Evolutionary conservation across 1,140 invertebrate species (phyloP).

Genomic region (Tribolium madens): DNA sequence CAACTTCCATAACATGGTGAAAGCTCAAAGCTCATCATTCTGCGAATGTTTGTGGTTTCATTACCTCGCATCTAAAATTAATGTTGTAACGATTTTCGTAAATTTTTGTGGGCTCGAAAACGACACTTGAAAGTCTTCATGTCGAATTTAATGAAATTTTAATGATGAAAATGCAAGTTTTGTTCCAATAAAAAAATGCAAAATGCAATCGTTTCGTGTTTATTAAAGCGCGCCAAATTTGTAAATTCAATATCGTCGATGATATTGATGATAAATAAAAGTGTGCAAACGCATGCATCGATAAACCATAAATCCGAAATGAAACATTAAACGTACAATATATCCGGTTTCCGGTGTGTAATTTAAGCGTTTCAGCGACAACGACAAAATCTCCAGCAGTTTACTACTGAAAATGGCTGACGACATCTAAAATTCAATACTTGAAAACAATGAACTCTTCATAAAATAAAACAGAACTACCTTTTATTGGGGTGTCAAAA

Average conservation of each 20-base stretch:
- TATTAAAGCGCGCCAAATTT: background rate
- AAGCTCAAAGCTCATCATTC: no score
- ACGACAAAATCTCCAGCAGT: constrained; percentile 27
- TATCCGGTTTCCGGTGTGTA: constrained; percentile 15
- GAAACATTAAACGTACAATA: constrained; percentile 30
- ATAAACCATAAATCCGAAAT: constrained; percentile 27
- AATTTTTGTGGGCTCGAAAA: no score
- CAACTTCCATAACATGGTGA: no score
- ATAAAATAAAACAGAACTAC: constrained; percentile 50
- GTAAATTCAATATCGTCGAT: constrained; percentile 1
- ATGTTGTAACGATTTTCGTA: no score
- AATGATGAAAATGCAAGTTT: background rate
- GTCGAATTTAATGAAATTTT: background rate
- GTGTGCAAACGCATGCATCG: constrained; percentile 5
- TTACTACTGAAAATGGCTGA: constrained; percentile 45
- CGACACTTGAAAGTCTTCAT: background rate
- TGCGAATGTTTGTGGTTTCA: no score
- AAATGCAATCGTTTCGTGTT: background rate
- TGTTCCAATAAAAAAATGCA: background rate
- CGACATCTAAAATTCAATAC: constrained; percentile 42
- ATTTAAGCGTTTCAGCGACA: constrained; percentile 7
- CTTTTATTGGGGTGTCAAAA: constrained; percentile 55
- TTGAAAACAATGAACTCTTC: constrained; percentile 41
- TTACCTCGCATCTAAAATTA: no score
- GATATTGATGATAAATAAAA: background rate